phyloP scores from a whole-genome alignment of 2,113 vertebrate species.

The Chauna torquata region DNA sequence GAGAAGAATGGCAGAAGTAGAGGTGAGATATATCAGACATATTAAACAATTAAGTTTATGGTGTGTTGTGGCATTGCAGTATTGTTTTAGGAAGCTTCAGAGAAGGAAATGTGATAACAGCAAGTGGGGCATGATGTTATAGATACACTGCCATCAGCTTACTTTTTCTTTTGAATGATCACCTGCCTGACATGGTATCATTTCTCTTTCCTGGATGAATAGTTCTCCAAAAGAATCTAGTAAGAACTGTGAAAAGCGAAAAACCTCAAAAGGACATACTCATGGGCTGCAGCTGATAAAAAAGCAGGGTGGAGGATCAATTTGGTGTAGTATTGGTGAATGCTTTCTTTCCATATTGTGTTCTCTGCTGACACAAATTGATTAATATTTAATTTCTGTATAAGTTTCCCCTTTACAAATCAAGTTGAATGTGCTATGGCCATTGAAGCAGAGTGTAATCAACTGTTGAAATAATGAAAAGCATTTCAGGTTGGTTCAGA shows the following conservation, averaged over 20 bases:
- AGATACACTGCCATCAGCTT: background rate
- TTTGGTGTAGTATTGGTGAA: background rate
- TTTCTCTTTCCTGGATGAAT: background rate
- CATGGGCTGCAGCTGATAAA: background rate
- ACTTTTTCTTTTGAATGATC: background rate
- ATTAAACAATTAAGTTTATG: background rate
- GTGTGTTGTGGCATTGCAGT: background rate
- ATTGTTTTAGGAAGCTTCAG: background rate
- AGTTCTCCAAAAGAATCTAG: background rate
- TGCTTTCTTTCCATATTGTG: background rate
- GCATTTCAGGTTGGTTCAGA: background rate
- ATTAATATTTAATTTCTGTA: background rate
- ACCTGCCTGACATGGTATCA: background rate
- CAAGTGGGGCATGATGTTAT: background rate
- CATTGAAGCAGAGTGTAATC: background rate
- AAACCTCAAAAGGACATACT: background rate
- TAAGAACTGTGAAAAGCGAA: background rate
- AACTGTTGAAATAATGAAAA: background rate
- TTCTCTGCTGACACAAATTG: background rate
- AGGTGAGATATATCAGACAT: background rate
- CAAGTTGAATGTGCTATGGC: background rate
- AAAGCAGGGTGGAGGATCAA: background rate
- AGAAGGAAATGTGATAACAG: background rate
- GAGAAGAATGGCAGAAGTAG: background rate
- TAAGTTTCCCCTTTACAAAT: background rate